These are phyloP conservation scores for Vanessa cardui DNA, from an alignment of 2,888 invertebrate species.

Conservation along the genomic window DNA sequence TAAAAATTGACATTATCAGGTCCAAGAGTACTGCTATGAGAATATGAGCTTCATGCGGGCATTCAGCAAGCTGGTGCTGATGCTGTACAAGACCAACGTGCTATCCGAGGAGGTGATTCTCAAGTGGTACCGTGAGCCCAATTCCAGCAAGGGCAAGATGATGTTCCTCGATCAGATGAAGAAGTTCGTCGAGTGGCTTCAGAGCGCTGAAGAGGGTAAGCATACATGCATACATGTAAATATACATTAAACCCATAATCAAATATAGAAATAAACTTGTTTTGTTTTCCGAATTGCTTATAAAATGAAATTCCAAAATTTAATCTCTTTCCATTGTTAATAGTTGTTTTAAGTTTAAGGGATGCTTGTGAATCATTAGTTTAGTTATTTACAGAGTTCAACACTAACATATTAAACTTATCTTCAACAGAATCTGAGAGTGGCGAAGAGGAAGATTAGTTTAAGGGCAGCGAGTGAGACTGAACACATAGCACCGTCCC, in stretches of 20 bases:
- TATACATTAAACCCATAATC: too few species aligned
- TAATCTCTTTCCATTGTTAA: too few species aligned
- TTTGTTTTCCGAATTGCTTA: too few species aligned
- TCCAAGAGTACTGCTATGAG: slow-evolving; percentile 99
- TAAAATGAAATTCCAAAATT: too few species aligned
- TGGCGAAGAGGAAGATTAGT: slow-evolving; percentile 80
- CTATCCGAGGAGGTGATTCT: slow-evolving; percentile 97
- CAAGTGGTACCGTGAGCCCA: slow-evolving; percentile 97
- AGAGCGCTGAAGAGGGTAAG: slow-evolving; percentile 95
- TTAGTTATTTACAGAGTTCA: too few species aligned
- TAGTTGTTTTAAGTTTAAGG: too few species aligned
- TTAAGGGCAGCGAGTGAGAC: slow-evolving; percentile 80
- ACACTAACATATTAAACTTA: not conserved
- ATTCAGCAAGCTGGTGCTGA: slow-evolving; percentile 97
- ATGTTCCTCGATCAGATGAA: slow-evolving; percentile 99
- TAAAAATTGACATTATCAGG: slow-evolving; percentile 56
- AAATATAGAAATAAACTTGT: too few species aligned
- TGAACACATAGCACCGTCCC: slow-evolving; percentile 55
- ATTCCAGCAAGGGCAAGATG: slow-evolving; percentile 96
- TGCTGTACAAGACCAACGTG: slow-evolving; percentile 98
- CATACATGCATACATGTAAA: not conserved
- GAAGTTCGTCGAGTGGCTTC: slow-evolving; percentile 98
- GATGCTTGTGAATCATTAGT: too few species aligned
- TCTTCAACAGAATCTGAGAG: slow-evolving; percentile 76
- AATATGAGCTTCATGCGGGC: slow-evolving; percentile 99